phyloP scores from a whole-genome alignment of 2,888 invertebrate species.

The Xanthostigma xanthostigma region DNA sequence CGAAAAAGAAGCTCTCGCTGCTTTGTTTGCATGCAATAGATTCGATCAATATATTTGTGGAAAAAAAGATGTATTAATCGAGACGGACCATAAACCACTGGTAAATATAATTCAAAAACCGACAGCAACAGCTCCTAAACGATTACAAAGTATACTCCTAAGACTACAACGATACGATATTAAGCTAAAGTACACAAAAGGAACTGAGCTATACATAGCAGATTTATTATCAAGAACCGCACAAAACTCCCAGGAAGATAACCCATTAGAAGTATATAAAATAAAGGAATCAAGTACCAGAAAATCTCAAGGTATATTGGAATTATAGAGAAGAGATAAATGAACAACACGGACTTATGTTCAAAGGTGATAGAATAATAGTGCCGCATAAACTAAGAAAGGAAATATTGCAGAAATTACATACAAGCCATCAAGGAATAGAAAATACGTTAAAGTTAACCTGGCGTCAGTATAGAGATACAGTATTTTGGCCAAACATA shows the following conservation, averaged over 20 bases:
- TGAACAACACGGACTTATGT: background rate
- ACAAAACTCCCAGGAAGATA: background rate
- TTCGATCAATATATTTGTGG: constrained; percentile 13
- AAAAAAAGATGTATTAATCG: constrained; percentile 8
- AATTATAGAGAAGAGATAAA: background rate
- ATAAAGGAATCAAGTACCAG: background rate
- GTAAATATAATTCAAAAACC: constrained; percentile 6
- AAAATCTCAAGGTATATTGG: background rate
- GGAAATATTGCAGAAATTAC: too few relatives aligned
- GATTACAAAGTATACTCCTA: constrained; percentile 9
- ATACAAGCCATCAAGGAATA: background rate
- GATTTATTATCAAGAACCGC: background rate
- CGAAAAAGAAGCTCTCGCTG: constrained; percentile 10
- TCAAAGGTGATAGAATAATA: background rate
- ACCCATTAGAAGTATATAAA: background rate
- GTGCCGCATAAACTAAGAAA: too few relatives aligned
- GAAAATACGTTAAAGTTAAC: background rate
- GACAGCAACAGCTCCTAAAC: background rate
- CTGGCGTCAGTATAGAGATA: too few relatives aligned
- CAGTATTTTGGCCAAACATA: background rate
- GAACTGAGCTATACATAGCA: constrained; percentile 2
- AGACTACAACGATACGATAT: constrained; percentile 6
- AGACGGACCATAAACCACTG: constrained; percentile 13
- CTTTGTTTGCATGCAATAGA: constrained; percentile 10
- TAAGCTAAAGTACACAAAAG: constrained; percentile 2